Conservation (phyloP, 2,113 vertebrate species). For the Upupa epops region DNA sequence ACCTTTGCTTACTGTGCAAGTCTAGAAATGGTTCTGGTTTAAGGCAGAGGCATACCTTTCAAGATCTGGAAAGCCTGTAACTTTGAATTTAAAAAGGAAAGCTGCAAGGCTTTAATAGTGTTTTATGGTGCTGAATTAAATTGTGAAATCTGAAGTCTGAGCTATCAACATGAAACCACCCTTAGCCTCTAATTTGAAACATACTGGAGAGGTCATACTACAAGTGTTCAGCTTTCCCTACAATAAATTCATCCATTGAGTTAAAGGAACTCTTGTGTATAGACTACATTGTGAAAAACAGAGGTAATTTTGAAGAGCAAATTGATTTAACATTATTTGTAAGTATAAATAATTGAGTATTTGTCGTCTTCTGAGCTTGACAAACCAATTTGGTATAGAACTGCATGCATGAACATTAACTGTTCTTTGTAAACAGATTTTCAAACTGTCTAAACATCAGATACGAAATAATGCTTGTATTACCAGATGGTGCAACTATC, state of each 20-base stretch:
- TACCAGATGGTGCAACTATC: neutral
- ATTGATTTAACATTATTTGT: neutral
- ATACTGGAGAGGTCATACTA: neutral
- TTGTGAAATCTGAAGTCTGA: neutral
- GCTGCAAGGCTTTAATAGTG: neutral
- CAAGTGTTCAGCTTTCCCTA: neutral
- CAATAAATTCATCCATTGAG: neutral
- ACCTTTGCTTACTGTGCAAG: neutral
- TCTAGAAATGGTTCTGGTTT: neutral
- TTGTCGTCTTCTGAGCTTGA: neutral
- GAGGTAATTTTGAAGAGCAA: neutral
- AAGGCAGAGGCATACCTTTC: neutral
- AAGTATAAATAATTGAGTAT: neutral
- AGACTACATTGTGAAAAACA: neutral
- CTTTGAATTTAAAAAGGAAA: neutral
- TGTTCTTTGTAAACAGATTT: neutral
- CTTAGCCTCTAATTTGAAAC: neutral
- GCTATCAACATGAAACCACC: neutral
- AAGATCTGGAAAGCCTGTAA: neutral
- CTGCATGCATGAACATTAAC: neutral
- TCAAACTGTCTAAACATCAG: neutral
- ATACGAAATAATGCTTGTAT: neutral
- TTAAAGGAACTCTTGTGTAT: neutral
- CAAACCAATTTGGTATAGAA: neutral
- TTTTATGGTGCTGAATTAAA: neutral